Evolutionary conservation across 2,797 vertebrate species (phyloP), one percentile per base, ranked within the genome.

Genomic region (Phalanger gymnotis): DNA sequence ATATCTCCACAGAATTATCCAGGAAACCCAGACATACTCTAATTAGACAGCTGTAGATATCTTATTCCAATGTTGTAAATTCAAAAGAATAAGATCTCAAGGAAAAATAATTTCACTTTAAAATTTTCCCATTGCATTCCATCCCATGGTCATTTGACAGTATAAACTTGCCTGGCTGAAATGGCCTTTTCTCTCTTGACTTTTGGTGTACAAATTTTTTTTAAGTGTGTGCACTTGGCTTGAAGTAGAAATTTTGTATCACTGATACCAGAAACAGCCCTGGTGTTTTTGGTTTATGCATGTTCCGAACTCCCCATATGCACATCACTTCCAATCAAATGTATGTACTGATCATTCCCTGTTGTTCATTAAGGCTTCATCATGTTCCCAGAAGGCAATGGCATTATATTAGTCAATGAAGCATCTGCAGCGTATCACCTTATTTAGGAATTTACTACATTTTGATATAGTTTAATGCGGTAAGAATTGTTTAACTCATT

Each of bases 31-130:
- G 7, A 47, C 73, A 47, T 81, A 81, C 47, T 81, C 73, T 81
- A 47, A 81, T 81, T 27, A 52, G 16, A 25, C 31, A n/a, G n/a
- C 27, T 1, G 2, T 92, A 54, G 66, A 95, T 0, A 93, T 9
- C 51, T 19, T 11, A 30, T 91, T 93, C 73, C 93, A 91, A 92
- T 87, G 57, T 53, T 81, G 61, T 94, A 2, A 93, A 27, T 19
- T 94, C 40, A 6, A 94, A 10, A 92, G 55, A 91, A 66, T 61
- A 92, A 51, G 54, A 92, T 56, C 54, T 53, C 25, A 28, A 54
- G 31, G 40, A 52, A 95, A 51, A 93, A 94, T 61, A 73, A 57
- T 55, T 58, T 92, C 14, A 92, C 51, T 93, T 25, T 54, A 93
- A 34, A 11, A 61, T 13, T 61, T 95, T 56, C 87, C 58, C 54